Evolutionary conservation across 2,888 invertebrate species (phyloP).

Genomic region (Xanthorhoe designata): DNA sequence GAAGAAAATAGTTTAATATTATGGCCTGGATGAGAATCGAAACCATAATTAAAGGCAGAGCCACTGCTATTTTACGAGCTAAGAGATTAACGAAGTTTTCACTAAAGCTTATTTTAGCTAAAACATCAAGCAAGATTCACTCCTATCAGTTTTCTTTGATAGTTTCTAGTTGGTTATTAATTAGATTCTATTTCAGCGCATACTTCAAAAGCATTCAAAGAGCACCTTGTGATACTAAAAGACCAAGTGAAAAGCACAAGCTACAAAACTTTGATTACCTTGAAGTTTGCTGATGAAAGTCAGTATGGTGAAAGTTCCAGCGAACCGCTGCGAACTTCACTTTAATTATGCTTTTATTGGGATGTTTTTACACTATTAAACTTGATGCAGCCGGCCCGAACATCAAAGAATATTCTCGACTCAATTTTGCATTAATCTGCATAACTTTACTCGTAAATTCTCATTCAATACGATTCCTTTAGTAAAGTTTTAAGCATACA

Average conservation of each 20-base stretch:
- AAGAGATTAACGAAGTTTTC: too few relatives aligned
- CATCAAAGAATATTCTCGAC: neutral
- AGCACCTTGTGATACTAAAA: neutral
- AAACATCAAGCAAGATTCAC: neutral
- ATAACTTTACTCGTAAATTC: slow-evolving; percentile 16
- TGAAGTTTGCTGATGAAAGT: neutral
- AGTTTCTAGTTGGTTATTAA: neutral
- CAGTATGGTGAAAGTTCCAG: neutral
- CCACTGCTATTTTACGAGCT: neutral
- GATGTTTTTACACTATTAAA: neutral
- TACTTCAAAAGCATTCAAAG: neutral
- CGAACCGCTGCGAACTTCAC: neutral
- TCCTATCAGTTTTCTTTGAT: neutral
- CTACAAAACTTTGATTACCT: neutral
- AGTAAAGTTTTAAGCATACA: slow-evolving; percentile 11
- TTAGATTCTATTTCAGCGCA: neutral
- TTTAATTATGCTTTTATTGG: neutral
- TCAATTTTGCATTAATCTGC: slow-evolving; percentile 16
- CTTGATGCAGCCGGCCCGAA: neutral
- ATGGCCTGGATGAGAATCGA: too few relatives aligned
- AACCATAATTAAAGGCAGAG: too few relatives aligned
- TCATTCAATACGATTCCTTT: neutral
- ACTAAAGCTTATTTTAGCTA: neutral
- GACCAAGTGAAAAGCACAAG: neutral
- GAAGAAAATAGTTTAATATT: too few relatives aligned